These are phyloP conservation scores for Dromas ardeola DNA, from an alignment of 2,113 vertebrate genomes.

Conservation along the genomic window DNA sequence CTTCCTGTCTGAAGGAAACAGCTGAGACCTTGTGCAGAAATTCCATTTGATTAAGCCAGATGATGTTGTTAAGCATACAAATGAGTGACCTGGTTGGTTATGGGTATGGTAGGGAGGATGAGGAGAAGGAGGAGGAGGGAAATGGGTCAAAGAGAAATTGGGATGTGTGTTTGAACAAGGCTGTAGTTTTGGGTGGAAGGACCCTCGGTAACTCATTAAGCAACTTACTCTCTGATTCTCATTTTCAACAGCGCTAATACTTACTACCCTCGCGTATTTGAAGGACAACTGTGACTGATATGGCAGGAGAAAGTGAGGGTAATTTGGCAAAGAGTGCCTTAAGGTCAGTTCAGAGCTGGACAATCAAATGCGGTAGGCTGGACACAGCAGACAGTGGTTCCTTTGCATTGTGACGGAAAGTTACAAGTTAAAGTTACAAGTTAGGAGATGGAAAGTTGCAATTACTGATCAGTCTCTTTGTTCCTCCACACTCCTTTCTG, in stretches of 20 bases:
- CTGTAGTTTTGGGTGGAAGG: neutral
- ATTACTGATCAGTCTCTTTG: neutral
- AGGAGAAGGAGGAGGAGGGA: neutral
- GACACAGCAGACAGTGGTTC: neutral
- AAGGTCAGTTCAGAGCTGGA: neutral
- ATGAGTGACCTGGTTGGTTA: neutral
- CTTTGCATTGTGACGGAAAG: neutral
- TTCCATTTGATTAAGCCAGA: neutral
- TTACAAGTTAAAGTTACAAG: neutral
- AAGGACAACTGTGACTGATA: constrained; percentile 23
- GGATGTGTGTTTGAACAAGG: neutral
- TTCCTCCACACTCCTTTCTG: neutral
- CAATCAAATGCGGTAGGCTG: neutral
- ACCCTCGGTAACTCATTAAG: constrained; percentile 9
- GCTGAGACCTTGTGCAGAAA: neutral
- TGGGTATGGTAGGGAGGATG: neutral
- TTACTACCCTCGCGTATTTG: neutral
- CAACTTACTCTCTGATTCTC: constrained; percentile 1
- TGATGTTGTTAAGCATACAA: neutral
- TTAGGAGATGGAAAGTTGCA: neutral
- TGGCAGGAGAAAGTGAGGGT: neutral
- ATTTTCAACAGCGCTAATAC: neutral
- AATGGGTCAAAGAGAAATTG: neutral
- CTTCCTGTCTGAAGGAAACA: neutral
- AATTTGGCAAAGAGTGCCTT: neutral